phyloP scores from a whole-genome alignment of 2,888 invertebrate genomes.

The Labia minor region DNA sequence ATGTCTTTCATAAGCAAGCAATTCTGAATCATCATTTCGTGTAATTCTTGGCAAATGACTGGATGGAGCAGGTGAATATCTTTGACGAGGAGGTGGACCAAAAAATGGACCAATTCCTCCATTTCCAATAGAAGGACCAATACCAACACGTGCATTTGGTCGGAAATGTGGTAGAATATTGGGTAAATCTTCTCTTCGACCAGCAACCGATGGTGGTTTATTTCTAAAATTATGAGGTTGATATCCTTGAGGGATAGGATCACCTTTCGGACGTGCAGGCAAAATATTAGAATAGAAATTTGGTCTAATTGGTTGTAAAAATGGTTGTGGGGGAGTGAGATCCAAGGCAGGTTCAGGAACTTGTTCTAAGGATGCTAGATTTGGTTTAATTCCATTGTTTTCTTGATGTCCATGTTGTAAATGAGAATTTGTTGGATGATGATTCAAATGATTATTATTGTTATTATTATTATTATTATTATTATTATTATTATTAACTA shows the following conservation, averaged over 20 bases:
- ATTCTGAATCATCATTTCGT: constrained; percentile 25
- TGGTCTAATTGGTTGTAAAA: neutral
- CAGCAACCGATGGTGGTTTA: constrained; percentile 20
- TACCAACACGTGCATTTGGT: constrained; percentile 50
- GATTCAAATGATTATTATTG: no score
- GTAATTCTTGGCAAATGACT: constrained; percentile 25
- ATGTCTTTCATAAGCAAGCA: neutral
- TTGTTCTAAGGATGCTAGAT: neutral
- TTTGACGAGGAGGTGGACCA: constrained; percentile 16
- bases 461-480: no score
- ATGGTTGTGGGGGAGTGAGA: neutral
- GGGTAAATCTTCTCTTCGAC: constrained; percentile 37
- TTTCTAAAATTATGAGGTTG: constrained; percentile 24
- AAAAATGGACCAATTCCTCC: constrained; percentile 18
- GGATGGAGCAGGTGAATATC: constrained; percentile 28
- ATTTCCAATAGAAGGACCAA: constrained; percentile 34
- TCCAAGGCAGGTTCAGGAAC: neutral
- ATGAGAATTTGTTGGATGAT: no score
- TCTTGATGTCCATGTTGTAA: neutral
- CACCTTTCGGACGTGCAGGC: neutral
- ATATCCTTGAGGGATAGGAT: constrained; percentile 2
- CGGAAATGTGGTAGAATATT: constrained; percentile 62
- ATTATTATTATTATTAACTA: no score
- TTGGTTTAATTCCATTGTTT: neutral
- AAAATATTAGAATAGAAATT: constrained; percentile 15